Evolutionary conservation across 2,113 vertebrate genomes (phyloP), one percentile per base, ranked within the genome.

Genomic region (Elanus axillaris): DNA sequence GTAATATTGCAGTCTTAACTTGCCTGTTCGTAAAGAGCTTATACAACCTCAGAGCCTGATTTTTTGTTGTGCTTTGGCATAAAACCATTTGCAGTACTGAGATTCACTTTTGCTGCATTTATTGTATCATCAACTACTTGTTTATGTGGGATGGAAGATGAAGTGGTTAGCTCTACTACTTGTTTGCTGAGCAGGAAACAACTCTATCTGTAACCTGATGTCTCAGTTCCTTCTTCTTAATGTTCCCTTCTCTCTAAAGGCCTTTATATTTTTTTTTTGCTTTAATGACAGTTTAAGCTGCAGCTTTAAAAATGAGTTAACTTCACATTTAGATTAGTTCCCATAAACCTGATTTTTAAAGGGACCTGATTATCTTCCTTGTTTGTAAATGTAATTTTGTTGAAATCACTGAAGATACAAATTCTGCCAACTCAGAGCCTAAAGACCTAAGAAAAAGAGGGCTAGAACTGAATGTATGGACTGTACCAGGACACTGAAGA

Each of bases 231-330:
- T 95, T 95, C 73, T 43, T 94, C 22, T 82, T 91, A 92, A 79
- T 91, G 62, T 82, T 91, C 45, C 17, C 16, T 87, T 95, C 69
- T 78, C 94, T 96, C 95, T 48, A 72, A 84, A 88, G 80, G 43
- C 72, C 83, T 89, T 82, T 96, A 82, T 93, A 94, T 94, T 96
- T 87, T 84, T 95, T 94, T 96, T 87, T 84, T 78, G 43, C 56
- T 89, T 77, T 94, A 94, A 82, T 87, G 91, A 91, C 91, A 93
- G 86, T 76, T 97, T 94, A 94, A 96, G 84, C 23, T 94, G 69
- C 62, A 87, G 88, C 91, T 94, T 97, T 97, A 97, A 95, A 95
- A 93, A 94, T 96, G 94, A 97, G 69, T 95, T 94, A 95, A 91
- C 84, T 76, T 85, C 91, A 76, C 62, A 36, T 97, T 97, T 94